Conservation (phyloP, 2,888 invertebrate genomes). For the Griposia aprilina region DNA sequence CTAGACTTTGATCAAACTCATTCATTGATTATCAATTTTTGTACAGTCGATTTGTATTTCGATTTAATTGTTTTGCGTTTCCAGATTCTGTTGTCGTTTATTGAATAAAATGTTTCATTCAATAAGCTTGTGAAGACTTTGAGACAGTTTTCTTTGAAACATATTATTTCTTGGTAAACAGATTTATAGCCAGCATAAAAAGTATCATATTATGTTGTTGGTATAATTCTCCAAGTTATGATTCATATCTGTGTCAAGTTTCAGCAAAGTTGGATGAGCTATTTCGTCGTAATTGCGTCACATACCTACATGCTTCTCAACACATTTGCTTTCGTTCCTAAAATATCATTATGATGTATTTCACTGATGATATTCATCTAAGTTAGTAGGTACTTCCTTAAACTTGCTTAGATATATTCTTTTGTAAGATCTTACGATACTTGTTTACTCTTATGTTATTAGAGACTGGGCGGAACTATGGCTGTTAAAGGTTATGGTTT, state of each 20-base stretch:
- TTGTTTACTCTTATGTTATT: neutral
- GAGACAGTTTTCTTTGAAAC: conserved; percentile 20
- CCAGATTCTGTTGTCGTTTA: conserved; percentile 4
- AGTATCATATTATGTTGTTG: conserved; percentile 52
- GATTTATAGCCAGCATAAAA: conserved; percentile 53
- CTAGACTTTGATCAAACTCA: conserved; percentile 70
- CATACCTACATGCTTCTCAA: conserved; percentile 40
- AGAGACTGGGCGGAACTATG: neutral
- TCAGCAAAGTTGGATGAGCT: conserved; percentile 61
- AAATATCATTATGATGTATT: conserved; percentile 30
- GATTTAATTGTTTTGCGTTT: conserved; percentile 19
- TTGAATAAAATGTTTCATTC: conserved; percentile 18
- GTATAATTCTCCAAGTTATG: conserved; percentile 60
- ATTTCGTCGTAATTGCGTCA: conserved; percentile 59
- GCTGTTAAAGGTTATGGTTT: neutral
- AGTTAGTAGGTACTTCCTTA: conserved; percentile 3
- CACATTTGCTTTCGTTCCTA: conserved; percentile 45
- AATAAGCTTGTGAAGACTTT: conserved; percentile 16
- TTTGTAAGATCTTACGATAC: neutral
- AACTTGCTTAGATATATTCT: neutral
- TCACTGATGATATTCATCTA: conserved; percentile 9
- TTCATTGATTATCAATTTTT: conserved; percentile 53
- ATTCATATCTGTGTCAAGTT: conserved; percentile 62
- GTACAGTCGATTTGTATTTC: conserved; percentile 23
- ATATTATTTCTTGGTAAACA: conserved; percentile 45